Base-by-base conservation (phyloP, 1,140 invertebrate genomes). In the Homalodisca vitripennis region DNA sequence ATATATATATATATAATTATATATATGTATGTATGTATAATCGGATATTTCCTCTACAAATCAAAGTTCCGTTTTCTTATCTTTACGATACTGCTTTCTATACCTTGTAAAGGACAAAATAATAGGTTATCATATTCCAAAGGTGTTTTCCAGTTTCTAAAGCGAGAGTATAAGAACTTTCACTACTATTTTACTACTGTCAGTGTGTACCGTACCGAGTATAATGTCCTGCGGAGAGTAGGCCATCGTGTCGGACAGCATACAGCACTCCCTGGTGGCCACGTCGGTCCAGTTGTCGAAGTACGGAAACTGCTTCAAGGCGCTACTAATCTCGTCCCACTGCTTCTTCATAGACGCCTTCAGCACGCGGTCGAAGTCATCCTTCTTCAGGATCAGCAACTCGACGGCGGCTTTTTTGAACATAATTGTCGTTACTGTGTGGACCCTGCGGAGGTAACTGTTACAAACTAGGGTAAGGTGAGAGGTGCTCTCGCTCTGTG, bases 261-360 rank as follows among this genome's bases (percentile, higher is more conserved):
- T 86, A 72, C 87, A 88, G 75, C 85, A 86, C 78, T 88, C 87
- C 68, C 85, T 80, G 62, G 79, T 74, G 0, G 71, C 79, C 72
- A 81, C 80, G 73, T 85, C 82, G 71, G 84, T 82, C 78, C 87
- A 84, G 3, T 80, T 79, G 71, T 86, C 83, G 74, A 88, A 89
- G 73, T 89, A 89, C 51, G 84, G 83, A 70, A 88, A 88, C 51
- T 81, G 79, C 1, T 81, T 77, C 79, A 89, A 82, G 0, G 84
- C 84, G 26, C 79, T 78, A n/a, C 79, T 77, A 14, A 88, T 81
- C 72, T 84, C 77, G 29, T 86, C 81, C 86, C 86, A 88, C 71
- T 87, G 81, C 62, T 82, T 80, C 72, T 84, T 78, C 1, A 88
- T 80, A 10, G 80, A 80, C 2, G 76, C 75, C 74, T 83, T 84